Evolutionary conservation across 1,140 invertebrate species (phyloP).

Genomic region (Drosophila azteca): DNA sequence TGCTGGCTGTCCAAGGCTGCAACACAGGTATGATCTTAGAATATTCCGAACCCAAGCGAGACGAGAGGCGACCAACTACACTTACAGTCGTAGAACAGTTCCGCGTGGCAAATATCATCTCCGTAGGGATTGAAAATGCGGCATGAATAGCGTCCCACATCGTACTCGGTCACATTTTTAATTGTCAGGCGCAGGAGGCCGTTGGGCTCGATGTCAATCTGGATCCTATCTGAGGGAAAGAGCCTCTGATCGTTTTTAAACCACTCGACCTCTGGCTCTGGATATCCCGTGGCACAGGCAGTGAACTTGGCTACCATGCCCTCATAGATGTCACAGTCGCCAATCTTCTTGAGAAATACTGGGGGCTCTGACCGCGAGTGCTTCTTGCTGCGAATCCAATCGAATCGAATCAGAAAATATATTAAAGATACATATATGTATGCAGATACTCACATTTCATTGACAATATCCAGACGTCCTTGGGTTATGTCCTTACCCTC

Average conservation of each 20-base stretch:
- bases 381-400: slow-evolving; percentile 84
- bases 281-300: slow-evolving; percentile 92
- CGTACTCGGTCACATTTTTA: slow-evolving; percentile 88
- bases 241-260: slow-evolving; percentile 91
- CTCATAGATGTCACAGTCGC: slow-evolving; percentile 93
- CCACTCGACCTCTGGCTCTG: slow-evolving; percentile 94
- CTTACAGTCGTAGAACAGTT: slow-evolving; percentile 93
- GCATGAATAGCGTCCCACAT: slow-evolving; percentile 93
- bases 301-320: slow-evolving; percentile 96
- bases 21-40: slow-evolving; percentile 10
- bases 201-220: slow-evolving; percentile 90
- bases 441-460: slow-evolving; percentile 89
- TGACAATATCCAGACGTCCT: slow-evolving; percentile 90
- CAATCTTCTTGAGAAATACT: slow-evolving; percentile 94
- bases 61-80: slow-evolving; percentile 14
- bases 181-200: slow-evolving; percentile 90
- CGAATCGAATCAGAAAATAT: no score
- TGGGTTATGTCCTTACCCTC: slow-evolving; percentile 91
- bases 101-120: slow-evolving; percentile 91
- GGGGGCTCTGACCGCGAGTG: slow-evolving; percentile 91
- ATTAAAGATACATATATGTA: no score
- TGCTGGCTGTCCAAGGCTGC: slow-evolving; percentile 89
- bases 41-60: not conserved
- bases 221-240: slow-evolving; percentile 91
- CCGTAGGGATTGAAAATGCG: slow-evolving; percentile 93